Evolutionary conservation across 2,797 vertebrate genomes (phyloP).

Genomic region (Tapera naevia): DNA sequence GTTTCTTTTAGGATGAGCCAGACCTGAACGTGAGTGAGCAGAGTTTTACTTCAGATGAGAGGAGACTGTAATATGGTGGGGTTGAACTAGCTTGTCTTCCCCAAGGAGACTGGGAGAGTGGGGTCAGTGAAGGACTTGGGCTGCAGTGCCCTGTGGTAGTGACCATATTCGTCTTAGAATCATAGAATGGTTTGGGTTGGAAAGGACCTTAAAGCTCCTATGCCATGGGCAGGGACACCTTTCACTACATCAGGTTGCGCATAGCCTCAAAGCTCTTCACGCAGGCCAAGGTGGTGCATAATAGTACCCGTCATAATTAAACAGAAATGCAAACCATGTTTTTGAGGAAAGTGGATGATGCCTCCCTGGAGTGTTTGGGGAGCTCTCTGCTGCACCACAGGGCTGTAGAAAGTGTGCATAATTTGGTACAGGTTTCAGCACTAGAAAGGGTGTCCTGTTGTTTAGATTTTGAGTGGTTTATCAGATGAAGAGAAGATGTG

Average conservation of each 20-base stretch:
- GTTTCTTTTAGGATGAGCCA: neutral
- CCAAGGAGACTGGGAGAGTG: neutral
- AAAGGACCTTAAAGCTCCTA: too few species aligned
- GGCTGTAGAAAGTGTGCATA: neutral
- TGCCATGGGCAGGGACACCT: too few species aligned
- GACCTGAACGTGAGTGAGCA: fast-evolving
- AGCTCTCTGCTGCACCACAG: fast-evolving
- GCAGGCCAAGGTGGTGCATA: neutral
- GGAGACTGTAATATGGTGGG: neutral
- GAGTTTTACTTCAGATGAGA: neutral
- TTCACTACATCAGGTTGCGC: too few species aligned
- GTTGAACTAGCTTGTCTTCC: neutral
- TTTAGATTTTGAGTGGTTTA: neutral
- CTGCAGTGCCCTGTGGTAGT: neutral
- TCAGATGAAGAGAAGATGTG: neutral
- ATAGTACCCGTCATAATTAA: neutral
- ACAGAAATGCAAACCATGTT: fast-evolving
- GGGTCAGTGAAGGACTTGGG: neutral
- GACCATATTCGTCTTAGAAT: fast-evolving
- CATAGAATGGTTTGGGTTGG: too few species aligned
- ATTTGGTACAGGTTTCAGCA: neutral
- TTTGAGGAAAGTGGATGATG: neutral
- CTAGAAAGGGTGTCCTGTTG: neutral
- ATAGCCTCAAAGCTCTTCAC: neutral
- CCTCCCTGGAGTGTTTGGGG: neutral